These are phyloP conservation scores for Hyalella azteca DNA, from an alignment of 2,888 invertebrate species.

Conservation along the genomic window DNA sequence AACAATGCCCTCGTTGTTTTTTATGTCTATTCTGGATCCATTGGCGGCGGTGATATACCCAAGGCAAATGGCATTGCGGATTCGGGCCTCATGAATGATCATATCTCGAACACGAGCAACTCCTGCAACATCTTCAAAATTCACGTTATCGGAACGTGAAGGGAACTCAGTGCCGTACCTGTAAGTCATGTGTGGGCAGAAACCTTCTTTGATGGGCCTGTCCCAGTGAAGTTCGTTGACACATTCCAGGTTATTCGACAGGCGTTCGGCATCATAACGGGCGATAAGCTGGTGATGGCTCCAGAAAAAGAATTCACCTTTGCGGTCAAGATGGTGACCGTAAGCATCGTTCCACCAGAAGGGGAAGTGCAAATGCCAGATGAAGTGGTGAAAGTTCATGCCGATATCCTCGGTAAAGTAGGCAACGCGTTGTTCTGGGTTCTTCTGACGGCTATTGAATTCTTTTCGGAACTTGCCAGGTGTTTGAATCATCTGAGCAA, in stretches of 20 bases:
- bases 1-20: neutral
- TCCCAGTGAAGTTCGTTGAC: slow-evolving; percentile 60
- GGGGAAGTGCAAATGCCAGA: slow-evolving; percentile 55
- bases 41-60: neutral
- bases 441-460: slow-evolving; percentile 62
- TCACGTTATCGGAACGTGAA: slow-evolving; percentile 59
- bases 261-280: slow-evolving; percentile 68
- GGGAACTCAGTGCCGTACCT: slow-evolving; percentile 69
- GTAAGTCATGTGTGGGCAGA: too few relatives aligned
- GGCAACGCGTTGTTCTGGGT: slow-evolving; percentile 69
- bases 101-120: slow-evolving; percentile 59
- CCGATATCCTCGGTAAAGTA: slow-evolving; percentile 77
- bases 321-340: slow-evolving; percentile 59
- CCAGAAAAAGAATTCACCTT: slow-evolving; percentile 61
- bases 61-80: neutral
- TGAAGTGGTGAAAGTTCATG: slow-evolving; percentile 71
- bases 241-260: slow-evolving; percentile 58
- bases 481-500: slow-evolving; percentile 59
- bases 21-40: neutral
- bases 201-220: slow-evolving; percentile 62
- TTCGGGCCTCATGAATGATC: slow-evolving; percentile 59
- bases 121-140: slow-evolving; percentile 59
- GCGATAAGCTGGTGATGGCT: slow-evolving; percentile 60
- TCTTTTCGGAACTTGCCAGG: slow-evolving; percentile 60
- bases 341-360: slow-evolving; percentile 54